Base-by-base conservation (phyloP, 2,888 invertebrate species). In the Acleris sparsana region DNA sequence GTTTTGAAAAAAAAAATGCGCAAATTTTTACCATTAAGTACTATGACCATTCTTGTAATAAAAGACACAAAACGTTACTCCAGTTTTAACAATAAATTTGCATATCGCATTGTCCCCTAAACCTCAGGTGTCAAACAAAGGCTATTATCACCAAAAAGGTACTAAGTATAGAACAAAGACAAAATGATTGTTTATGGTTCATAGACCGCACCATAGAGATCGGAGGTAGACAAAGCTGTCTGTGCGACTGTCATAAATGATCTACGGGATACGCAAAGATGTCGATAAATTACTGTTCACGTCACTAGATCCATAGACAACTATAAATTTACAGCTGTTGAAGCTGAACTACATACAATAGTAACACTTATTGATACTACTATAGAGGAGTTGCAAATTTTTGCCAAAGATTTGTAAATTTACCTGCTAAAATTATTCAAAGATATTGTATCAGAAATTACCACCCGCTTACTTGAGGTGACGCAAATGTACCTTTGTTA, bases 261-360 rank as follows among this genome's bases (percentile, higher is more conserved):
- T 92, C 92, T 92, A 92, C 89, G 86, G 89, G 86, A 89, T 88
- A 86, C 87, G 84, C 84, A 87, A 88, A 88, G 87, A 85, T 84
- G 84, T 84, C 85, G 81, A 92, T 91, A 91, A 91, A 91, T 91
- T 89, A 88, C 84, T 81, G 85, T 87, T 86, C 86, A 85, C 83
- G 86, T 83, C 78, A 85, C 85, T 84, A 80, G 80, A 80, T 79
- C 80, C 79, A 78, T 77, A 73, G 67, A 75, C 83, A 73, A 80
- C 57, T 13, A 69, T 74, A 70, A 67, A 69, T 70, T 72, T 74
- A 67, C 76, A 68, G 33, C 56, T 52, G 46, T 16, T 55, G 33
- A 58, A 69, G 69, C 3, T 56, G 9, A 39, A 62, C 59, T 18
- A 48, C 9, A 43, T 62, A 6, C 57, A 22, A 83, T 71, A 74